Conservation (phyloP, 2,888 invertebrate species). For the Isoperla grammatica region DNA sequence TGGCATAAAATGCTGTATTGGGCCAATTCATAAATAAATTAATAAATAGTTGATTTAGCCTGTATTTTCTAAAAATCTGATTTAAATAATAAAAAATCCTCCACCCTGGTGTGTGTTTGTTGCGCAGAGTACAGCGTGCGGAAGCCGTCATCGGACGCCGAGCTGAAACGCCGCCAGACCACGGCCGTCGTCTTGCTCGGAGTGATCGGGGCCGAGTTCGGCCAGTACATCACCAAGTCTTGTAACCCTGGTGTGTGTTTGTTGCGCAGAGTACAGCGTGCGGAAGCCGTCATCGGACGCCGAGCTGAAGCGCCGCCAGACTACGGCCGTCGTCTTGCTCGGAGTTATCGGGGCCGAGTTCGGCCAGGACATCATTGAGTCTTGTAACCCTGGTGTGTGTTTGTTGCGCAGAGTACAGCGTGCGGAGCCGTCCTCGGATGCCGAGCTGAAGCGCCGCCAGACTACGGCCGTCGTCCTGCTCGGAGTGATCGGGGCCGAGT, state of each 20-base stretch:
- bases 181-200: constrained; percentile 95
- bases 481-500: constrained; percentile 97
- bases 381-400: not conserved
- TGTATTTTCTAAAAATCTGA: too few species aligned
- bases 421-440: constrained; percentile 76
- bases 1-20: too few species aligned
- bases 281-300: constrained; percentile 79
- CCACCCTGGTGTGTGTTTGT: not conserved
- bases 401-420: constrained; percentile 42
- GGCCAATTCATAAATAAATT: too few species aligned
- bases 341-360: constrained; percentile 99
- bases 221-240: constrained; percentile 73
- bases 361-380: constrained; percentile 75
- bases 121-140: constrained; percentile 52
- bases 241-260: too few species aligned
- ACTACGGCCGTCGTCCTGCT: constrained; percentile 94
- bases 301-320: constrained; percentile 88
- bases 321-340: constrained; percentile 92
- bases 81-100: too few species aligned
- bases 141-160: constrained; percentile 75
- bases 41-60: too few species aligned
- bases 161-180: constrained; percentile 89
- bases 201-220: constrained; percentile 97
- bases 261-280: constrained; percentile 49
- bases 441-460: constrained; percentile 87